These are phyloP conservation scores for Pseudonaja textilis DNA, from an alignment of 2,113 vertebrate species.

Conservation along the genomic window DNA sequence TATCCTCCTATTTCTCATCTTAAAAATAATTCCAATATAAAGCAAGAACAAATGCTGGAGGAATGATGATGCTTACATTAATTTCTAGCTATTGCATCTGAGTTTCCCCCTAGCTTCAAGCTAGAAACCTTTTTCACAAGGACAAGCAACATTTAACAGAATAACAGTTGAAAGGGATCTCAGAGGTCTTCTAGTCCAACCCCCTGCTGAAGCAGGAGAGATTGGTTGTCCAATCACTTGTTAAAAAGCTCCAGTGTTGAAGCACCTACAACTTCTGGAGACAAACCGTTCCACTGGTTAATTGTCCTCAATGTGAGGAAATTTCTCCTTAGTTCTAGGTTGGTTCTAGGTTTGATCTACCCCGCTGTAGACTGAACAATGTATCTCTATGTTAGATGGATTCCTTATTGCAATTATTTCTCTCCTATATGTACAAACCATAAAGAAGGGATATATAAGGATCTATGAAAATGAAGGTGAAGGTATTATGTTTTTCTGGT, in stretches of 20 bases:
- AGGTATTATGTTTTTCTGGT: neutral
- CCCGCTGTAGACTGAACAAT: too few relatives aligned
- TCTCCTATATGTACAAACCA: neutral
- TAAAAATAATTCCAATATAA: neutral
- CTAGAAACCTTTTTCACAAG: too few relatives aligned
- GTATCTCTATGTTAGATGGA: neutral
- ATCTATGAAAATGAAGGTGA: neutral
- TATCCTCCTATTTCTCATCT: neutral
- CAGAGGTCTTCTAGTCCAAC: neutral
- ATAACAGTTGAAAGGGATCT: neutral
- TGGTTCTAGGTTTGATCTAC: neutral
- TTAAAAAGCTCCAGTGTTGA: neutral
- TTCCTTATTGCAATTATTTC: neutral
- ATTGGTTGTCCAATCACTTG: neutral
- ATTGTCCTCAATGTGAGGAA: neutral
- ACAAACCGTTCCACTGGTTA: neutral
- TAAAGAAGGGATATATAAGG: neutral
- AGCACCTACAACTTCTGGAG: neutral
- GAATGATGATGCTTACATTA: neutral
- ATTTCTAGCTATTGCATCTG: neutral
- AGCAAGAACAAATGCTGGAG: neutral
- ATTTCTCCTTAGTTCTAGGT: neutral
- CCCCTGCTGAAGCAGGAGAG: too few relatives aligned
- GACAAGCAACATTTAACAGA: neutral
- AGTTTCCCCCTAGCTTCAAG: too few relatives aligned